Percentiles rank a stretch among this genome's conserved stretches.
Conservation (phyloP, 1,140 invertebrate species). For the Eriocheir sinensis region DNA sequence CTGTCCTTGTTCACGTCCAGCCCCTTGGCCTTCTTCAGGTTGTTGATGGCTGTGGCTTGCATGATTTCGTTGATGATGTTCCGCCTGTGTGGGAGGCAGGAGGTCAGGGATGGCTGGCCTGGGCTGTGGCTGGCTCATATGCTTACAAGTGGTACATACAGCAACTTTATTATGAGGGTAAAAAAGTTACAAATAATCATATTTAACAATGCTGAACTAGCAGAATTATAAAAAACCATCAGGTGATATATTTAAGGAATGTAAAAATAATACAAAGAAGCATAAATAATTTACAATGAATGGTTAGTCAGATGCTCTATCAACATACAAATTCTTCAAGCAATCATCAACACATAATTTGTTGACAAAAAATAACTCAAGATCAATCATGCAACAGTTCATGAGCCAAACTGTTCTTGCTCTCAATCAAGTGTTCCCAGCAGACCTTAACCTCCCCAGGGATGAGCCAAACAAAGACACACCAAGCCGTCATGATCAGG, state of each 20-base stretch:
- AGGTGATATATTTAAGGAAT: no score
- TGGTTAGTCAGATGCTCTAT: not conserved
- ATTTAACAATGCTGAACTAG: no score
- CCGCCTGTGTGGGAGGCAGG: constrained; percentile 84
- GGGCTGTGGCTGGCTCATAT: no score
- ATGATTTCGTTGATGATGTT: constrained; percentile 95
- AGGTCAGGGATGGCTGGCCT: no score
- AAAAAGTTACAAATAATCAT: no score
- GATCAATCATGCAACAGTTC: not conserved
- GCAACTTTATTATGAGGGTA: no score
- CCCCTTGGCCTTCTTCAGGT: constrained; percentile 91
- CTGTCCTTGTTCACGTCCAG: constrained; percentile 87
- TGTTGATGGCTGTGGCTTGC: constrained; percentile 95
- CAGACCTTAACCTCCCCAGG: no score
- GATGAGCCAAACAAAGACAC: no score
- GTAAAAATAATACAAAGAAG: not conserved
- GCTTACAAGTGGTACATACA: no score
- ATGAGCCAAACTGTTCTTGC: not conserved
- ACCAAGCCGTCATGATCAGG: no score
- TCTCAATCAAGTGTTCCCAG: not conserved
- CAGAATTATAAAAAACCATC: no score
- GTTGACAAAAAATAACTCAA: not conserved
- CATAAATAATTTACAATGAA: not conserved
- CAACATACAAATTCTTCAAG: not conserved
- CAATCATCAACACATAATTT: not conserved